Percentiles rank a stretch among this genome's conserved stretches.
Conservation (phyloP, 23 tunicate species). For the Trididemnum miniatum region DNA sequence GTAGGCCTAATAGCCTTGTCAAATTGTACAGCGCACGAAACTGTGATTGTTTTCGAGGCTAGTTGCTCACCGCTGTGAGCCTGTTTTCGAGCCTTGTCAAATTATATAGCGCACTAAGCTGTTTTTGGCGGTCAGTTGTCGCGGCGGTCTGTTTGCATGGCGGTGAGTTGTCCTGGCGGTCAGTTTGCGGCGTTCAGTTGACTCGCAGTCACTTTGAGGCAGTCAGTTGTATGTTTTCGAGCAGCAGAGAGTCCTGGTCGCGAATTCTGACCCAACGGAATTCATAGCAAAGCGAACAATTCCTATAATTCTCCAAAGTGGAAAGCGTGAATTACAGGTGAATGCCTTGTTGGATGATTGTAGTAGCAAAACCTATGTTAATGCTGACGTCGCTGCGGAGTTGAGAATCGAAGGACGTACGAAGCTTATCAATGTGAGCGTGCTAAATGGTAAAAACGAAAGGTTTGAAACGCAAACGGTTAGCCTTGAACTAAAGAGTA, state of each 20-base stretch:
- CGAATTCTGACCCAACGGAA: not conserved
- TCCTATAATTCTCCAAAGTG: not conserved
- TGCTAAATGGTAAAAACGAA: not conserved
- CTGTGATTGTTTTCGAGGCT: too few relatives aligned
- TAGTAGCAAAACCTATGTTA: not conserved
- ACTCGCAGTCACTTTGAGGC: too few relatives aligned
- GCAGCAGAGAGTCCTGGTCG: not conserved
- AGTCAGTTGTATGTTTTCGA: too few relatives aligned
- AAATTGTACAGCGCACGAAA: too few relatives aligned
- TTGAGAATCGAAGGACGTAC: not conserved
- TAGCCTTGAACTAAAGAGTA: not conserved
- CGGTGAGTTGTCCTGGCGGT: too few relatives aligned
- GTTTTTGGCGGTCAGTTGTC: too few relatives aligned
- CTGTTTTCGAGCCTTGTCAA: too few relatives aligned
- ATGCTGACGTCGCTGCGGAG: not conserved
- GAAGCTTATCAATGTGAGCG: not conserved
- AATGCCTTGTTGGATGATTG: not conserved
- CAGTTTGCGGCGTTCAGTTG: too few relatives aligned
- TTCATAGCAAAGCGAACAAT: not conserved
- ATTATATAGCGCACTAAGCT: too few relatives aligned
- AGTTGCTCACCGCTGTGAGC: too few relatives aligned
- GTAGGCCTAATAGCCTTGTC: too few relatives aligned
- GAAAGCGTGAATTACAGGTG: not conserved
- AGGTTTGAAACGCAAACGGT: conserved; percentile 16
- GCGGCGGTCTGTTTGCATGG: too few relatives aligned